A percentile compares a stretch with the other conserved stretches of the same genome.
These are phyloP conservation scores for Coturnix japonica DNA, from an alignment of 2,113 vertebrate species.

Conservation along the genomic window DNA sequence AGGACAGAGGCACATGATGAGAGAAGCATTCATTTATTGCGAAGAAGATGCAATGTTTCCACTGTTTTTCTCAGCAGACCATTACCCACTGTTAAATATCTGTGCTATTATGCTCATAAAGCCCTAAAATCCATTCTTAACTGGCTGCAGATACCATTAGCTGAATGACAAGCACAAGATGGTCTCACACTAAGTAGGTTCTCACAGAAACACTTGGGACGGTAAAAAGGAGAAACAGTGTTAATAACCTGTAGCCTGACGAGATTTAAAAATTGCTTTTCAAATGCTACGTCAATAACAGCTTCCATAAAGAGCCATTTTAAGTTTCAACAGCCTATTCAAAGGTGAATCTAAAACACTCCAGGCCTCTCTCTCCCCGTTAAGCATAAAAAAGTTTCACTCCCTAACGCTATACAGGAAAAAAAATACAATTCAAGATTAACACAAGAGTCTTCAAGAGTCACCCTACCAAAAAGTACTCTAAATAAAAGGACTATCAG, in stretches of 20 bases:
- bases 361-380: background rate
- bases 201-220: background rate
- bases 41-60: background rate
- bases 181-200: background rate
- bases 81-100: background rate
- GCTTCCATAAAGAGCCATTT: background rate
- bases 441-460: background rate
- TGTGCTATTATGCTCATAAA: background rate
- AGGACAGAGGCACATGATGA: background rate
- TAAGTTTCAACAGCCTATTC: background rate
- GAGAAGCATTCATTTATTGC: background rate
- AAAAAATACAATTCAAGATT: background rate
- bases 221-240: background rate
- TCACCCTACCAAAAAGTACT: too few species aligned
- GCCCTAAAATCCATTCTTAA: background rate
- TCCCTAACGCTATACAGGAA: accelerated
- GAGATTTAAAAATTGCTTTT: background rate
- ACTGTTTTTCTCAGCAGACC: background rate
- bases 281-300: background rate
- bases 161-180: background rate
- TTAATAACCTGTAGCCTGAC: background rate
- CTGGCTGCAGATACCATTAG: background rate
- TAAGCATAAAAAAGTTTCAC: background rate
- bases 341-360: background rate
- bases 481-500: accelerated